Base-by-base conservation (phyloP, 2,113 vertebrate genomes). In the Cynocephalus volans region DNA sequence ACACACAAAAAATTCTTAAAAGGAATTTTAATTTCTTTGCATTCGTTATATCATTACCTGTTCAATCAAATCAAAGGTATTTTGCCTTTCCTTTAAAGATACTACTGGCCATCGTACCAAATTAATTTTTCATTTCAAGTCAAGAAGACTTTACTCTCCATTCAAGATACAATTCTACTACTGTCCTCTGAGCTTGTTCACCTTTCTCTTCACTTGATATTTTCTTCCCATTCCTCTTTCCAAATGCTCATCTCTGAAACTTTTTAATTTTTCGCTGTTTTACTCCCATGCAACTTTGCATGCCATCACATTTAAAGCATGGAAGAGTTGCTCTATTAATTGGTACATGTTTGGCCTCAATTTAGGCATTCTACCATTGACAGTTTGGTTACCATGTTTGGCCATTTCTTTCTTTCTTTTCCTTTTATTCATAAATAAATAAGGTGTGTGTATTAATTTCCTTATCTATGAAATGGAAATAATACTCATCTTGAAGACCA, bases 71-170 rank as follows among this genome's bases (percentile, higher is more conserved):
- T 91, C 45, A 76, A 92, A 89, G 33, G 2, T 54, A 65, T 83
- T 82, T 88, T 90, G 28, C 24, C 65, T 67, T 86, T 95, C 70
- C 56, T 85, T n/a, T 56, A 97, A 67, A 72, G 24, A 90, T 82
- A 58, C 21, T 67, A n/a, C 18, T 7, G 88, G 65, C 0, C 17
- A 85, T 93, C 18, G 31, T 19, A 45, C 72, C 31, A 65, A 83
- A 50, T 84, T 88, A 82, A 90, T 64, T 85, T 94, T 88, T 95
- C 23, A 69, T 86, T 97, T 87, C 33, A 23, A 60, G 10, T 54
- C 8, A 56, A 82, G 64, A 75, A 52, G 50, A 48, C 54, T 8
- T 80, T 76, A 24, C 18, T 84, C 48, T 96, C 31, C 3, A 18
- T 75, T 85, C 33, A 94, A 77, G 28, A 17, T 67, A 13, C 8